Conservation (phyloP, 92 coral and sea anemone genomes). For the Epizoanthus rinbou region DNA sequence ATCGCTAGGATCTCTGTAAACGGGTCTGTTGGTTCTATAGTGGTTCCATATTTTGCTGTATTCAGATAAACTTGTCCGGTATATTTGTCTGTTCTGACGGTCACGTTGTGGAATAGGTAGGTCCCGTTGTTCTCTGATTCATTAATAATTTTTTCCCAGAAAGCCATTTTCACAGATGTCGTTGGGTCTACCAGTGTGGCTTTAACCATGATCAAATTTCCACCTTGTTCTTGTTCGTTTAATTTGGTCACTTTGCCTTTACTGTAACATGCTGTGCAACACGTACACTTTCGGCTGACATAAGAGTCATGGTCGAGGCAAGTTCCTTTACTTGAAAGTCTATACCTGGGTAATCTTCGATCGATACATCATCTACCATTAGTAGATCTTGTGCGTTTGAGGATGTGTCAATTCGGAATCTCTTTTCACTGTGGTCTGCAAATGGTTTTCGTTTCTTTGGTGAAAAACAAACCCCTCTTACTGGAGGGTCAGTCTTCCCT, state of each 20-base stretch:
- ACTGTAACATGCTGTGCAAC: conserved; percentile 45
- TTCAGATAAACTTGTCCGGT: too few species aligned
- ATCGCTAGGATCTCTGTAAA: too few species aligned
- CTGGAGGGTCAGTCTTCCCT: conserved; percentile 17
- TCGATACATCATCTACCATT: conserved; percentile 19
- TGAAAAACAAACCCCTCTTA: conserved; percentile 39
- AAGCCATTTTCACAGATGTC: too few species aligned
- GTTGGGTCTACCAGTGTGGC: too few species aligned
- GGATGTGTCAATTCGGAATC: conserved; percentile 34
- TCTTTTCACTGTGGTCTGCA: conserved; percentile 35
- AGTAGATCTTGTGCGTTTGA: conserved; percentile 41
- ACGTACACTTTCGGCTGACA: conserved; percentile 30
- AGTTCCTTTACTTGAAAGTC: conserved; percentile 22
- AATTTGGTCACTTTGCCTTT: conserved; percentile 52
- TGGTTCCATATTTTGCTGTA: too few species aligned
- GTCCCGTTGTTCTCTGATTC: too few species aligned
- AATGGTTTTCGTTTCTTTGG: conserved; percentile 36
- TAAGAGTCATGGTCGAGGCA: conserved; percentile 35
- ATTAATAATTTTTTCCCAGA: too few species aligned
- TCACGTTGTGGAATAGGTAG: too few species aligned
- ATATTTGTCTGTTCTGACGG: too few species aligned
- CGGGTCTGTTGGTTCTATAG: too few species aligned
- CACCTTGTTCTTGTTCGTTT: conserved; percentile 19
- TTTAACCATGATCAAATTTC: conserved; percentile 11
- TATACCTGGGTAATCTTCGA: conserved; percentile 40